Evolutionary conservation across 2,888 invertebrate species (phyloP).

Genomic region (Eutolmus rufibarbis): DNA sequence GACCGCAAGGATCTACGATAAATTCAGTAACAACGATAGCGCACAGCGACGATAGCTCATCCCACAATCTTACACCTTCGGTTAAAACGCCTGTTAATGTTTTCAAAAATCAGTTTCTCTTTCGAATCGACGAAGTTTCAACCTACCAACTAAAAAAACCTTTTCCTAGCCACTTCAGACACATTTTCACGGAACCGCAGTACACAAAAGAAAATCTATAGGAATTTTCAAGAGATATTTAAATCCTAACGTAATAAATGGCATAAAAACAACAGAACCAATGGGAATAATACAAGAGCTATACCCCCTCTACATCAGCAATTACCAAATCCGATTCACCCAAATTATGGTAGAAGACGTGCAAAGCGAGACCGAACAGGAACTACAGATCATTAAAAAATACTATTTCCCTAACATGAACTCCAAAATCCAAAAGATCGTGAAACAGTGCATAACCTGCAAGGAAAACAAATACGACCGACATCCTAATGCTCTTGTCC

Average conservation of each 20-base stretch:
- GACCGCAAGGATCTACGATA: background rate
- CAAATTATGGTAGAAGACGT: background rate
- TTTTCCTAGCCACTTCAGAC: background rate
- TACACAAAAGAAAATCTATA: background rate
- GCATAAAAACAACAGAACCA: background rate
- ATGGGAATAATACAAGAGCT: background rate
- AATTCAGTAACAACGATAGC: background rate
- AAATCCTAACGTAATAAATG: background rate
- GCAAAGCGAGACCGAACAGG: background rate
- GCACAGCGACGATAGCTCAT: background rate
- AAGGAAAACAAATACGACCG: conserved; percentile 44
- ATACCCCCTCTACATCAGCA: background rate
- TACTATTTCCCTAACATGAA: conserved; percentile 26
- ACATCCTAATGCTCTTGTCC: conserved; percentile 42
- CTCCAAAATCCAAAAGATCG: background rate
- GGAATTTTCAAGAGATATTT: background rate
- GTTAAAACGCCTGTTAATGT: conserved; percentile 44
- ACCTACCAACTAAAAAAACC: background rate
- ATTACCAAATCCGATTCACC: background rate
- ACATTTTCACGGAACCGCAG: background rate
- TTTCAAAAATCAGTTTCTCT: conserved; percentile 38
- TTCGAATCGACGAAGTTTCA: background rate
- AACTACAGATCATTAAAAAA: background rate
- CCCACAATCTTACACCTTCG: background rate
- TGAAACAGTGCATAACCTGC: background rate